A percentile compares a stretch with the other conserved stretches of the same genome.
These are phyloP conservation scores for Naso thynnoides DNA, from an alignment of 2,797 vertebrate species.

Conservation along the genomic window DNA sequence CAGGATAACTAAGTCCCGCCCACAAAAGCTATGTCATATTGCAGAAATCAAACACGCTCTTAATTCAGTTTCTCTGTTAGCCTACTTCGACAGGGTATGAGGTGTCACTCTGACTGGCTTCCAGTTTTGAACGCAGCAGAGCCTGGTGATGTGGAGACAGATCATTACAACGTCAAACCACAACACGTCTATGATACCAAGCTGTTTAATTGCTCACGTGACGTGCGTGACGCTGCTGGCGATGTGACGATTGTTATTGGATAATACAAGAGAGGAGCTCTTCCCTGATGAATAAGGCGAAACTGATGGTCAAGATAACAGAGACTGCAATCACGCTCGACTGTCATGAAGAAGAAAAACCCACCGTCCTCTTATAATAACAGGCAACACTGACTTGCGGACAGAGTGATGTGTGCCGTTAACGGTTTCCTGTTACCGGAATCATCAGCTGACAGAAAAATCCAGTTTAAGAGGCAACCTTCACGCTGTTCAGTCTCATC, in stretches of 20 bases:
- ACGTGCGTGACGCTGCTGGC: slow-evolving; percentile 49
- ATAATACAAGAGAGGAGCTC: slow-evolving; percentile 29
- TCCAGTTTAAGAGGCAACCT: background rate
- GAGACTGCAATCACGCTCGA: background rate
- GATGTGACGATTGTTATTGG: slow-evolving; percentile 52
- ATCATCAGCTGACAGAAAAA: slow-evolving; percentile 29
- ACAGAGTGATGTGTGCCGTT: background rate
- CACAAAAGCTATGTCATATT: no score
- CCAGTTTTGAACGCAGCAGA: background rate
- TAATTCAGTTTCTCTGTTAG: no score
- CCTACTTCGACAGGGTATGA: no score
- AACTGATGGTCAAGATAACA: background rate
- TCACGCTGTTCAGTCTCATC: background rate
- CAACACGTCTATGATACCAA: slow-evolving; percentile 38
- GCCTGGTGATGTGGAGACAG: slow-evolving; percentile 9
- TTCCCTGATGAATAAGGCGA: slow-evolving; percentile 37
- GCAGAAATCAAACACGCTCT: no score
- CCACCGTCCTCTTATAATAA: background rate
- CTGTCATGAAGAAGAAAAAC: background rate
- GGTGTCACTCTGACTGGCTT: no score
- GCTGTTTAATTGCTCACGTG: slow-evolving; percentile 63
- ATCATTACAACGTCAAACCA: no score
- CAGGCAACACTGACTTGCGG: background rate
- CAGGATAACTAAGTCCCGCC: no score
- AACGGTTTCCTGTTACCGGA: slow-evolving; percentile 24